Base-by-base conservation (phyloP, 2,888 invertebrate genomes). In the Meteorus colon region DNA sequence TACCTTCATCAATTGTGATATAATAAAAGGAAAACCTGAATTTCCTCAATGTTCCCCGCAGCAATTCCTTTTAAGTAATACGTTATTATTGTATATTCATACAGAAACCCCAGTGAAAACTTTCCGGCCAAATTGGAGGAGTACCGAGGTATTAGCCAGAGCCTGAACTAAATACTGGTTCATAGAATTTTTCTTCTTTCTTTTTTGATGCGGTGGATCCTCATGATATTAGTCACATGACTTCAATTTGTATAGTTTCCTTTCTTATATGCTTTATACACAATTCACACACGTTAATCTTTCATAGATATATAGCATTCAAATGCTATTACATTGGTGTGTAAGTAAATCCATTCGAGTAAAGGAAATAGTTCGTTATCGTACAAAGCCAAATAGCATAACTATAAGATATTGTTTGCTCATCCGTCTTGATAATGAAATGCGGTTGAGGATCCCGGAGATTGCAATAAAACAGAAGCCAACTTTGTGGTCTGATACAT, bases 1-100 rank as follows among this genome's bases (percentile, higher is more conserved):
- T 34, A 8, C 2, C 34, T 34, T 34, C 8, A 34, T 34, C 34
- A 34, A 34, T 34, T 34, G 34, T 34, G 8, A 8, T 34, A 34
- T 4, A 34, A 34, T 34, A 34, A 34, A 6, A 34, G 34, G 80
- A 80, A 81, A 83, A 82, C 83, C 81, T 79, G 79, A 81, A 82
- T 83, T 82, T 82, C 63, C 75, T 65, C 76, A 78, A 66, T 60
- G 34, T 27, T 66, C 60, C 63, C 60, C 41, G 19, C 34, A 48
- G 48, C 78, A 71, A 68, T 71, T 73, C 67, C 65, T 74, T 74
- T 31, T 0, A 8, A 34, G 8, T 34, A 4, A 34, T 34, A 34
- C 34, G 34, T 34, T 6, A 34, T 34, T 4, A 34, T 34, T 34
- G 4, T 2, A 34, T 8, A 34, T 34, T 6, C 8, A 1, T 1